These are phyloP conservation scores for Pteria penguin DNA, from an alignment of 2,888 invertebrate genomes.

Conservation along the genomic window DNA sequence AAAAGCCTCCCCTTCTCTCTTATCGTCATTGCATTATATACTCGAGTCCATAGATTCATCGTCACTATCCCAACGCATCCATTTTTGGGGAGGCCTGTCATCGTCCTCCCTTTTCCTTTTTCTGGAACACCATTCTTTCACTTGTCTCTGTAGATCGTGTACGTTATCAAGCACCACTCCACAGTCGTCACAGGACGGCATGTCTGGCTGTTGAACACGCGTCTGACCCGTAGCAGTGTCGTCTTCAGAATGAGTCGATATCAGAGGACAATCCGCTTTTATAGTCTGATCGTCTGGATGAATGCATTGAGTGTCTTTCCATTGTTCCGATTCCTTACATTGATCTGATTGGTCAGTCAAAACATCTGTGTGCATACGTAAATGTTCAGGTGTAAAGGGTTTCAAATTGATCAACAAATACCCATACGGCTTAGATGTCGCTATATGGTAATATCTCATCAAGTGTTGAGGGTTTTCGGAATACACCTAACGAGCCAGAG, in stretches of 20 bases:
- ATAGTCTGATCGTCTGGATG: background rate
- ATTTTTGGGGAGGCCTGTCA: too few species aligned
- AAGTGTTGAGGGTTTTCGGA: conserved; percentile 16
- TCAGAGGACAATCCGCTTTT: background rate
- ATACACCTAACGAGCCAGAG: conserved; percentile 47
- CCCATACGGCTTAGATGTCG: conserved; percentile 23
- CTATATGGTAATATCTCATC: conserved; percentile 18
- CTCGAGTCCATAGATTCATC: too few species aligned
- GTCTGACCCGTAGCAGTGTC: background rate
- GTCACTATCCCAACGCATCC: too few species aligned
- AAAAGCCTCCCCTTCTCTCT: too few species aligned
- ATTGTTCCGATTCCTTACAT: background rate
- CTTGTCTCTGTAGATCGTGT: conserved; percentile 29
- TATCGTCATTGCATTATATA: too few species aligned
- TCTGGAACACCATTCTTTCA: conserved; percentile 37
- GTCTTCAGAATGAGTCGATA: too few species aligned
- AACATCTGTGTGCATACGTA: conserved; percentile 21
- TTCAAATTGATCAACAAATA: conserved; percentile 38
- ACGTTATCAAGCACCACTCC: conserved; percentile 29
- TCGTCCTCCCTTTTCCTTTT: background rate
- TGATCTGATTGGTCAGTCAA: too few species aligned
- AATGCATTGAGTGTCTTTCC: background rate
- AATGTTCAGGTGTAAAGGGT: conserved; percentile 21
- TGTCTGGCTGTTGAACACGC: background rate
- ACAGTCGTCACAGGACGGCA: conserved; percentile 38